A percentile compares a stretch with the other conserved stretches of the same genome.
Conservation (phyloP, 2,888 invertebrate genomes). For the Ferdinandea cuprea region DNA sequence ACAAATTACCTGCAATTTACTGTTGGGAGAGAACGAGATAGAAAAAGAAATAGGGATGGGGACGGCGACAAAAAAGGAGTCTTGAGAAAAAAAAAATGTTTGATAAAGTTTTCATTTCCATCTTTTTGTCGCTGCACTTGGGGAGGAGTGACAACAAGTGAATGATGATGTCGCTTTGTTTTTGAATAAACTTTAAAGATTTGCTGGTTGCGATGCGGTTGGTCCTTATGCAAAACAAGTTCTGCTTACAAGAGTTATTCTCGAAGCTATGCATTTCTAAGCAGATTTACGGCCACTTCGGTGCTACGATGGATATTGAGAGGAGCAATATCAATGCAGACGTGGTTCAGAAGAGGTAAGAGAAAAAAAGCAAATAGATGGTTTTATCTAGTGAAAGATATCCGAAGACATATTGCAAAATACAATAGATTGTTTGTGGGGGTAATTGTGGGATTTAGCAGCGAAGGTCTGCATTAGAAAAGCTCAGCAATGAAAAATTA, state of each 20-base stretch:
- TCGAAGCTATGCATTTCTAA: conserved; percentile 34
- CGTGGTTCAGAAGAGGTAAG: too few species aligned
- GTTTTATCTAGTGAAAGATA: too few species aligned
- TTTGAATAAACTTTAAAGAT: conserved; percentile 46
- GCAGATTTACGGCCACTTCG: not conserved
- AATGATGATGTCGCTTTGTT: conserved; percentile 64
- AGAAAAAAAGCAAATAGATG: too few species aligned
- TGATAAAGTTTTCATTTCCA: conserved; percentile 69
- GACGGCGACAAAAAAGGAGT: conserved; percentile 2
- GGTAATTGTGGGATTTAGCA: too few species aligned
- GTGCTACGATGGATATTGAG: too few species aligned
- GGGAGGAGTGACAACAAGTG: conserved; percentile 60
- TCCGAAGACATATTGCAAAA: too few species aligned
- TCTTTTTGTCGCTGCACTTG: conserved; percentile 47
- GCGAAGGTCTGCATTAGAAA: too few species aligned
- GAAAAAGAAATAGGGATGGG: not conserved
- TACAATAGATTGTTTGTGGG: too few species aligned
- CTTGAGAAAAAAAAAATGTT: conserved; percentile 51
- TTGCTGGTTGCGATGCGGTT: too few species aligned
- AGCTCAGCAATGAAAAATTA: too few species aligned
- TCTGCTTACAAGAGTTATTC: conserved; percentile 5
- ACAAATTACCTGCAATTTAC: conserved; percentile 70
- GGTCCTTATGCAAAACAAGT: conserved; percentile 35
- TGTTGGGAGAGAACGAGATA: conserved; percentile 21
- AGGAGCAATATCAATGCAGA: too few species aligned